These are phyloP conservation scores for Blastobasis lacticolella DNA, from an alignment of 2,888 invertebrate genomes.

Conservation along the genomic window DNA sequence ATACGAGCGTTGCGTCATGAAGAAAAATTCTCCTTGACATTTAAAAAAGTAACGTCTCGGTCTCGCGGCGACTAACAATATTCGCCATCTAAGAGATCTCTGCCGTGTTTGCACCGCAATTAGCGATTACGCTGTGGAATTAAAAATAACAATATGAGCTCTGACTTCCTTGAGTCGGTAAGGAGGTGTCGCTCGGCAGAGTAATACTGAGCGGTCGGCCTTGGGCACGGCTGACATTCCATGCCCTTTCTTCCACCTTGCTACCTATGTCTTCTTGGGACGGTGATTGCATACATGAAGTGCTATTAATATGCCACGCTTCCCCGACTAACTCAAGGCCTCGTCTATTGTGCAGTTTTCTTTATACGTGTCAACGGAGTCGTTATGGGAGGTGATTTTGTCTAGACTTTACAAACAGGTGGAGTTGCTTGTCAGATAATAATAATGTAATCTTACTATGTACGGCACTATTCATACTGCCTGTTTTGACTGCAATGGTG, in stretches of 20 bases:
- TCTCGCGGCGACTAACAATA: constrained; percentile 25
- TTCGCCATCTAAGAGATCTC: constrained; percentile 39
- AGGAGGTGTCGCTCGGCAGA: constrained; percentile 27
- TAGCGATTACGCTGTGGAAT: constrained; percentile 32
- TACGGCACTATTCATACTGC: too few relatives aligned
- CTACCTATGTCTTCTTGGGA: constrained; percentile 59
- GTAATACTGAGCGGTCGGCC: constrained; percentile 46
- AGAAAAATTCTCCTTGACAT: constrained; percentile 6
- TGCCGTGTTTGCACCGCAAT: constrained; percentile 32
- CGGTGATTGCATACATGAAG: constrained; percentile 66
- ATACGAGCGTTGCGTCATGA: background rate
- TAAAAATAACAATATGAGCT: constrained; percentile 19
- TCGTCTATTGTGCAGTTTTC: constrained; percentile 23
- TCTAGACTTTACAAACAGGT: too few relatives aligned
- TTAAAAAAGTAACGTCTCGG: constrained; percentile 24
- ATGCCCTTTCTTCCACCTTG: constrained; percentile 71
- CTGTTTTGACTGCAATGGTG: too few relatives aligned
- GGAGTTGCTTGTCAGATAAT: too few relatives aligned
- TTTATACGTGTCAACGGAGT: constrained; percentile 7
- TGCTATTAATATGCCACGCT: constrained; percentile 63
- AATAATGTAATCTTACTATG: too few relatives aligned
- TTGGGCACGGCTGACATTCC: constrained; percentile 57
- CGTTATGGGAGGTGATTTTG: too few relatives aligned
- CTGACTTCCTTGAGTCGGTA: constrained; percentile 22
- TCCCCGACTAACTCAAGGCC: constrained; percentile 49